Evolutionary conservation across 2,888 invertebrate species (phyloP).

Genomic region (Quadroppia sp.): DNA sequence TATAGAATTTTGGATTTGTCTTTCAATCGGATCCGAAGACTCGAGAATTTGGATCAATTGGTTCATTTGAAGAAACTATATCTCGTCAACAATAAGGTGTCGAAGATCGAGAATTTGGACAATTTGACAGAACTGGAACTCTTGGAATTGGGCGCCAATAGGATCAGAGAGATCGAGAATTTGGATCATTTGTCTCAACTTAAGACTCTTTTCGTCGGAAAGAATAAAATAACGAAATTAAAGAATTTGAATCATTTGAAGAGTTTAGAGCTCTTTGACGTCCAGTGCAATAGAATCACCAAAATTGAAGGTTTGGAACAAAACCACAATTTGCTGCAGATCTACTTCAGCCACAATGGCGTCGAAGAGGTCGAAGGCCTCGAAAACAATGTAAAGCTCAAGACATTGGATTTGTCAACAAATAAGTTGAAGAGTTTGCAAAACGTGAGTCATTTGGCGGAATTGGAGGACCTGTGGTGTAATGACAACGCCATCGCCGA

Average conservation of each 20-base stretch:
- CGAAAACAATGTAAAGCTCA: conserved; percentile 63
- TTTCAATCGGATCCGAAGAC: conserved; percentile 84
- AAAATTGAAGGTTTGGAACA: conserved; percentile 79
- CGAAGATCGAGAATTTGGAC: conserved; percentile 78
- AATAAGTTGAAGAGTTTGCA: conserved; percentile 77
- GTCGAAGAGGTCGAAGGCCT: conserved; percentile 71
- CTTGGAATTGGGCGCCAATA: conserved; percentile 93
- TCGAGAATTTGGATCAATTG: conserved; percentile 73
- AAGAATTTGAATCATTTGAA: conserved; percentile 70
- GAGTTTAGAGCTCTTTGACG: conserved; percentile 72
- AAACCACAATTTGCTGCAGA: conserved; percentile 70
- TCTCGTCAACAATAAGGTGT: conserved; percentile 82
- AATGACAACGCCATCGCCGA: conserved; percentile 54
- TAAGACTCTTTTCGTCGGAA: conserved; percentile 78
- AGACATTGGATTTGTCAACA: conserved; percentile 83
- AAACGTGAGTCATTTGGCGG: conserved; percentile 68
- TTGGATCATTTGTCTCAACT: conserved; percentile 69
- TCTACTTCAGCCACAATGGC: conserved; percentile 92
- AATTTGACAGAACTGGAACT: conserved; percentile 72
- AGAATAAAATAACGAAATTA: conserved; percentile 87
- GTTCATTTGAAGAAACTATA: conserved; percentile 74
- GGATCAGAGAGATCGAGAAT: conserved; percentile 80
- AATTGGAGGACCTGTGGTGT: conserved; percentile 88
- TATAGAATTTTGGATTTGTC: conserved; percentile 84
- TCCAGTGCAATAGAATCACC: conserved; percentile 81